A percentile compares a stretch with the other conserved stretches of the same genome.
These are phyloP conservation scores for Formica selysi DNA, from an alignment of 1,140 invertebrate genomes.

Conservation along the genomic window DNA sequence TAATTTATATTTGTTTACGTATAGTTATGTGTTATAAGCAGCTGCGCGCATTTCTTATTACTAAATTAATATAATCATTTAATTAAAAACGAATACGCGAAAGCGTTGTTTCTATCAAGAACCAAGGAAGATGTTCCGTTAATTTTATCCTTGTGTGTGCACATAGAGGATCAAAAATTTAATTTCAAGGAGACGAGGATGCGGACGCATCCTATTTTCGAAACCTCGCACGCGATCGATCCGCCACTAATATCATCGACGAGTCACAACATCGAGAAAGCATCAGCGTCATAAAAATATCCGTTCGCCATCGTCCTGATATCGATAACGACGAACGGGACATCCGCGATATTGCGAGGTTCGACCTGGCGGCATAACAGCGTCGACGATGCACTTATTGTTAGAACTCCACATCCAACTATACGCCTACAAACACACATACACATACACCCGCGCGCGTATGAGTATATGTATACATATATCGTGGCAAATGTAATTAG, in stretches of 20 bases:
- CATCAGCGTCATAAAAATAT: constrained; percentile 50
- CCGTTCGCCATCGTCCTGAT: constrained; percentile 49
- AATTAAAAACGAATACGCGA: neutral
- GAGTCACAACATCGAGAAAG: constrained; percentile 27
- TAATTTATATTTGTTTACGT: too few relatives aligned
- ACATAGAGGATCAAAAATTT: neutral
- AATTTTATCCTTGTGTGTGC: neutral
- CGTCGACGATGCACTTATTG: constrained; percentile 23
- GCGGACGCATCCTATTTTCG: neutral
- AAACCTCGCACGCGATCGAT: constrained; percentile 20
- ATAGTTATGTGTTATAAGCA: neutral
- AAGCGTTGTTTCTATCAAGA: neutral
- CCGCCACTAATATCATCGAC: constrained; percentile 6
- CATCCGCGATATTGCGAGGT: constrained; percentile 43
- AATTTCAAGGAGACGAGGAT: constrained; percentile 9
- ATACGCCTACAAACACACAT: neutral
- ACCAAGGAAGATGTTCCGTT: neutral
- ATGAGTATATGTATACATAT: neutral
- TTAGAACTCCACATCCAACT: neutral
- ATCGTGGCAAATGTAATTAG: constrained; percentile 67
- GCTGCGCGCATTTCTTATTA: neutral
- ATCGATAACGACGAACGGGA: constrained; percentile 42
- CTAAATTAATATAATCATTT: constrained; percentile 6
- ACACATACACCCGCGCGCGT: constrained; percentile 30
- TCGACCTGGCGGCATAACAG: constrained; percentile 14